phyloP scores from a whole-genome alignment of 2,113 vertebrate genomes.

The Euleptes europaea region DNA sequence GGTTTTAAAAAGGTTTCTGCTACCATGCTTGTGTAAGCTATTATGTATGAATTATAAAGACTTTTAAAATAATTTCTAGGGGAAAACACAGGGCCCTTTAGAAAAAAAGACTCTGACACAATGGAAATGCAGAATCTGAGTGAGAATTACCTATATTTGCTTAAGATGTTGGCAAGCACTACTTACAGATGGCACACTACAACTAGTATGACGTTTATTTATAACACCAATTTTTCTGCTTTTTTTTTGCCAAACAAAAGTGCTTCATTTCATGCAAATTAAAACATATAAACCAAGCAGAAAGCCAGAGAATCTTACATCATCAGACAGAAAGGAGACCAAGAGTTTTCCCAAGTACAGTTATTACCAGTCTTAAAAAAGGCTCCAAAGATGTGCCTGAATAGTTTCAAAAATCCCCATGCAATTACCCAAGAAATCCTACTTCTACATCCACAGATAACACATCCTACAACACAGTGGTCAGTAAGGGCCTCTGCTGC shows the following conservation, averaged over 20 bases:
- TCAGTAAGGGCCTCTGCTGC: not conserved
- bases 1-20: conserved; percentile 63
- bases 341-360: not conserved
- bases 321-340: not conserved
- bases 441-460: not conserved
- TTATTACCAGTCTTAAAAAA: not conserved
- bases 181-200: not conserved
- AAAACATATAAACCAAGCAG: not conserved
- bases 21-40: conserved; percentile 22
- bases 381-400: not conserved
- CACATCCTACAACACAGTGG: not conserved
- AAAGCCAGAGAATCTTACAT: not conserved
- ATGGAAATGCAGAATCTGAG: not conserved
- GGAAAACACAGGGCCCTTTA: conserved; percentile 6
- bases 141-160: not conserved
- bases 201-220: not conserved
- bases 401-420: not conserved
- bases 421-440: not conserved
- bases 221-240: not conserved
- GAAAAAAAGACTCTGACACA: conserved; percentile 21
- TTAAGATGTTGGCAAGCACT: not conserved
- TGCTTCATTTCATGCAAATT: not conserved
- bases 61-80: conserved; percentile 33
- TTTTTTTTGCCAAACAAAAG: not conserved
- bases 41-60: conserved; percentile 42